Conservation (phyloP, 1,140 invertebrate species). For the Drosophila sturtevanti region DNA sequence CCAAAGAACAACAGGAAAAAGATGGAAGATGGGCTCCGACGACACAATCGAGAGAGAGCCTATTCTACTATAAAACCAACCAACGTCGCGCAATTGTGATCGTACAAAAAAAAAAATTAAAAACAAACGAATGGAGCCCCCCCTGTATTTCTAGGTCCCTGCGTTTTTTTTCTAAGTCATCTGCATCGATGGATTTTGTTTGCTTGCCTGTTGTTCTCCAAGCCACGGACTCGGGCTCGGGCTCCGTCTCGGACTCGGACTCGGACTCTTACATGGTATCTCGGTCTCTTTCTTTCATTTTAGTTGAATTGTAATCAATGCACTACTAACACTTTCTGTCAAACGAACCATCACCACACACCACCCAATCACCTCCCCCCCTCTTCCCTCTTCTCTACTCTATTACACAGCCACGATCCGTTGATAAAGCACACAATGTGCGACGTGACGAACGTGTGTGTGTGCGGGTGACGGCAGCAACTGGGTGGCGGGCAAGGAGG, state of each 20-base stretch:
- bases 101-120: too few species aligned
- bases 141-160: not conserved
- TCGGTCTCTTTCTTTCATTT: not conserved
- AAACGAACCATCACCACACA: not conserved
- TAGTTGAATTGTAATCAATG: conserved; percentile 4
- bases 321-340: not conserved
- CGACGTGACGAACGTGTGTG: conserved; percentile 31
- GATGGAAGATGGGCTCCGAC: not conserved
- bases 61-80: not conserved
- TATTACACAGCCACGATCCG: conserved; percentile 7
- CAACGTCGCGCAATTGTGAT: not conserved
- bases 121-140: not conserved
- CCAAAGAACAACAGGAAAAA: not conserved
- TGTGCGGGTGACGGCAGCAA: not conserved
- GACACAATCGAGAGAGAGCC: not conserved
- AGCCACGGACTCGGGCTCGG: not conserved
- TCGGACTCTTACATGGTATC: not conserved
- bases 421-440: conserved; percentile 44
- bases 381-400: conserved; percentile 23
- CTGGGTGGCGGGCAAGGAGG: not conserved
- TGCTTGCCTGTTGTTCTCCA: not conserved
- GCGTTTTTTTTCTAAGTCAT: not conserved
- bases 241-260: not conserved
- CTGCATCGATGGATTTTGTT: not conserved
- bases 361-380: not conserved